phyloP scores from a whole-genome alignment of 2,888 invertebrate species.

The Eilema caniola region DNA sequence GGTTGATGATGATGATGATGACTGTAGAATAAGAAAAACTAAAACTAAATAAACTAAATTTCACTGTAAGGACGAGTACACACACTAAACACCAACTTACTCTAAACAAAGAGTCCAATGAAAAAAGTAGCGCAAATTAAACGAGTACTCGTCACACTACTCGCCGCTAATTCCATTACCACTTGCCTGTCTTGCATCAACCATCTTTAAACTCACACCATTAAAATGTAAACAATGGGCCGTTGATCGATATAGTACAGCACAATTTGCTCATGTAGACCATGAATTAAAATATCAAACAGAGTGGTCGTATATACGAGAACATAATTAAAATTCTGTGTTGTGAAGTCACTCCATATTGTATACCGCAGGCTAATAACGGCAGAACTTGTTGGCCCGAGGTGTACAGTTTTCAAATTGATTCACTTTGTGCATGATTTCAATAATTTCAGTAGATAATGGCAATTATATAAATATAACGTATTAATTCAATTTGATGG shows the following conservation, averaged over 20 bases:
- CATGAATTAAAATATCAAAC: neutral
- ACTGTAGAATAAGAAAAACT: constrained; percentile 11
- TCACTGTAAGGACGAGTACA: constrained; percentile 72
- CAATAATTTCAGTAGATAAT: neutral
- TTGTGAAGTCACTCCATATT: neutral
- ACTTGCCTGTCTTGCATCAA: constrained; percentile 42
- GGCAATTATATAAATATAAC: too few species aligned
- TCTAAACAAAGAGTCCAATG: constrained; percentile 71
- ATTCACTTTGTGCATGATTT: neutral
- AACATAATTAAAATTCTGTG: neutral
- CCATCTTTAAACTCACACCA: constrained; percentile 37
- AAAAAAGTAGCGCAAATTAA: constrained; percentile 80
- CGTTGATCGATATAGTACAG: constrained; percentile 5
- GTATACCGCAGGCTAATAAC: neutral
- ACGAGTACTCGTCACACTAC: constrained; percentile 80
- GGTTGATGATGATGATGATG: too few species aligned
- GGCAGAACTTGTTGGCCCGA: neutral
- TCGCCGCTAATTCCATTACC: constrained; percentile 64
- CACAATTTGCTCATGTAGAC: neutral
- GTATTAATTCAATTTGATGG: too few species aligned
- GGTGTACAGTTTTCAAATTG: neutral
- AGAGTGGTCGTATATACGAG: neutral
- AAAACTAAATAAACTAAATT: constrained; percentile 34
- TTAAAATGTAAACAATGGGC: neutral
- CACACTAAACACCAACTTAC: constrained; percentile 70